A percentile compares a stretch with the other conserved stretches of the same genome.
Conservation (phyloP, 2,113 vertebrate genomes). For the Sisor rabdophorus region DNA sequence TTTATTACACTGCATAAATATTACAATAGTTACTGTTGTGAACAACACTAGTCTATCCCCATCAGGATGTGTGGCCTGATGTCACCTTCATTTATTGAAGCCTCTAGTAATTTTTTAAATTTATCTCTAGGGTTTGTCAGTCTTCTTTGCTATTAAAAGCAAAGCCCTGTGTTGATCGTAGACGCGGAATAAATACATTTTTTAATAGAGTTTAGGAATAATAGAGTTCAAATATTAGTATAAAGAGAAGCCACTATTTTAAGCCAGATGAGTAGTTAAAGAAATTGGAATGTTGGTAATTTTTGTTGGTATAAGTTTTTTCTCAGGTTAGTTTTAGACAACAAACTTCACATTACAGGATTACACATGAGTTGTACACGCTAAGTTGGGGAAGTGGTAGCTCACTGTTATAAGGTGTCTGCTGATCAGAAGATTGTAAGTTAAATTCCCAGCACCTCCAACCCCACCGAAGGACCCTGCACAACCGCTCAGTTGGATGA, state of each 20-base stretch:
- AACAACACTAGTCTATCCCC: background rate
- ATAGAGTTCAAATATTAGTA: background rate
- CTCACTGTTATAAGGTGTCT: no score
- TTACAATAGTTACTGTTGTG: slow-evolving; percentile 1
- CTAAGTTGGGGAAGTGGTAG: no score
- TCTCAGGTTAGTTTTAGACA: no score
- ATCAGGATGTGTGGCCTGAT: background rate
- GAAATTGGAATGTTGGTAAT: no score
- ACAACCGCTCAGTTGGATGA: no score
- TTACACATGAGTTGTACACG: no score
- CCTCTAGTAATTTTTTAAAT: background rate
- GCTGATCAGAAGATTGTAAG: no score
- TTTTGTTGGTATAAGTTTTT: no score
- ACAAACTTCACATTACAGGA: no score
- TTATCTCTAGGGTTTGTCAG: background rate
- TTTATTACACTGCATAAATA: background rate
- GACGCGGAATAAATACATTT: background rate
- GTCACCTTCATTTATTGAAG: background rate
- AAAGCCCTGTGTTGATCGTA: background rate
- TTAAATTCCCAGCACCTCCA: no score
- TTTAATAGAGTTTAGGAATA: background rate
- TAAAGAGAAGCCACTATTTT: background rate
- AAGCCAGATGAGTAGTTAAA: no score
- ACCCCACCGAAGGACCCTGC: no score
- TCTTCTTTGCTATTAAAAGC: background rate